Evolutionary conservation across 2,797 vertebrate species (phyloP), one percentile per base, ranked within the genome.

Genomic region (Setipinna tenuifilis): DNA sequence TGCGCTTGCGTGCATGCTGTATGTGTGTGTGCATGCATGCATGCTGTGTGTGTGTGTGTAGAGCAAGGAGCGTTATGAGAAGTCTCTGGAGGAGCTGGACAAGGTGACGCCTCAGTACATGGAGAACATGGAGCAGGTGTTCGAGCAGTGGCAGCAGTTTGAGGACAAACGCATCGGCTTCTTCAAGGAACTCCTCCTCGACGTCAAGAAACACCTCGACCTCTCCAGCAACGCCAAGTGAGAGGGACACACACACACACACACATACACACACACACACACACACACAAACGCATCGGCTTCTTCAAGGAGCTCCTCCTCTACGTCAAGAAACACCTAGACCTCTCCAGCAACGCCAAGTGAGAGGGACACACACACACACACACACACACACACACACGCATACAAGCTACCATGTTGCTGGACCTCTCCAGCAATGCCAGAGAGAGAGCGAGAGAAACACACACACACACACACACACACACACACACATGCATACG

Each of bases 121-220:
- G 96, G 98, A 99, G 93, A 99, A 99, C 93, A 99, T 99, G 98
- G 98, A 99, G 93, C 98, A 98, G 90, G 98, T 98, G 58, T 99
- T 99, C 41, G 98, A 99, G 81, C 97, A 99, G 91, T 98, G 98
- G 92, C 98, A 99, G 93, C 96, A 98, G 93, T 99, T 98, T 85
- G 98, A 99, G 90, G 97, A 98, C n/a, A 98, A 98, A 88, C 96
- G 98, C 14, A 95, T 99, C 81, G 28, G 92, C 87, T 99, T 99
- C 94, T 98, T 99, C 88, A 95, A 93, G 86, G 98, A 99, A 71
- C 93, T 99, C 4, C 91, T 99, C 41, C 93, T 98, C 87, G 96
- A 98, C 81, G 97, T 98, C 12, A 97, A 99, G 75, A 97, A 97
- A 87, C 98, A 99, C 91, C 94, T 99, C 1, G 98, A 99, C 91